Evolutionary conservation across 2,797 vertebrate genomes (phyloP).

Genomic region (Tenualosa thibaudeaui): DNA sequence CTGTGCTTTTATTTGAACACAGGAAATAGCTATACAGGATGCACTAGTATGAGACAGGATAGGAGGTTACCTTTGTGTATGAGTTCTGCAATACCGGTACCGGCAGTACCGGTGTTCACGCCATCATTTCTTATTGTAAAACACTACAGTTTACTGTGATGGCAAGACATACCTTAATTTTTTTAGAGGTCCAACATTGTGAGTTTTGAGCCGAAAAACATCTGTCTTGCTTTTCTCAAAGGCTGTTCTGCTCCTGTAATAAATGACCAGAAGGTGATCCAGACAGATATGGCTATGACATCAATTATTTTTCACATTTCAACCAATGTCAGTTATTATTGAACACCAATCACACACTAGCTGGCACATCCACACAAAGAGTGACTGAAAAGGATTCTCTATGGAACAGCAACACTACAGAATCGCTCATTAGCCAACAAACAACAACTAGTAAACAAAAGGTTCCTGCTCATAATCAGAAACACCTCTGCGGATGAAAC

Average conservation of each 20-base stretch:
- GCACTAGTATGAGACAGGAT: too few relatives aligned
- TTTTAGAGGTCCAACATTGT: constrained; percentile 88
- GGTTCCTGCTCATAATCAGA: neutral
- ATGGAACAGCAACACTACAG: neutral
- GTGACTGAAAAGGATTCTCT: neutral
- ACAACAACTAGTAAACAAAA: neutral
- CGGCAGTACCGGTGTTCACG: too few relatives aligned
- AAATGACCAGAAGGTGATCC: neutral
- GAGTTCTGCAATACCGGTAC: too few relatives aligned
- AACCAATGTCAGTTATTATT: neutral
- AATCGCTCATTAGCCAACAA: neutral
- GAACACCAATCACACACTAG: neutral
- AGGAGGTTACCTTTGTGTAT: too few relatives aligned
- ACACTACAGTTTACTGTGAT: neutral
- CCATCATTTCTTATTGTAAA: too few relatives aligned
- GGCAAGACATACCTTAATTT: constrained; percentile 88
- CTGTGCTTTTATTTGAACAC: neutral
- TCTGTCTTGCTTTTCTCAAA: constrained; percentile 91
- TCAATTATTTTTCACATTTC: neutral
- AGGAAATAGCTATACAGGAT: too few relatives aligned
- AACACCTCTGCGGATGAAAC: neutral
- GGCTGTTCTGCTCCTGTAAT: constrained; percentile 87
- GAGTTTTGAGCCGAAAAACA: constrained; percentile 92
- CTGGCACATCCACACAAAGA: neutral
- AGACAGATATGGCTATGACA: neutral